Base-by-base conservation (phyloP, 2,888 invertebrate species). In the Heliconius ismenius region DNA sequence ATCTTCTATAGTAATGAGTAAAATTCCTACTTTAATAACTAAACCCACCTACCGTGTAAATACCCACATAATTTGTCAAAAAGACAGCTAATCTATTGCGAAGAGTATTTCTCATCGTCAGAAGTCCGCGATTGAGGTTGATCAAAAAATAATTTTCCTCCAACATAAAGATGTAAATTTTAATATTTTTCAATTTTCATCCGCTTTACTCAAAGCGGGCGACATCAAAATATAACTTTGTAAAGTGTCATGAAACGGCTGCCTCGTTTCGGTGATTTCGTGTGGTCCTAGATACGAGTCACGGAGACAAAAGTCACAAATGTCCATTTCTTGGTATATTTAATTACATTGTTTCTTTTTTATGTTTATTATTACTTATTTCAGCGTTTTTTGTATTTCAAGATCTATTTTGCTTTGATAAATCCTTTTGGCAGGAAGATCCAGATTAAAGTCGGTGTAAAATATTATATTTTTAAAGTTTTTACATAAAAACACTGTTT, bases 1-100 rank as follows among this genome's bases (percentile, higher is more conserved):
- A 7, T 39, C 39, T 11, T 49, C 7, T 49, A 7, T 49, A 49
- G 7, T 21, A 49, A 21, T n/a, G 11, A 58, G n/a, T 24, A 13
- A 60, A 60, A 60, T n/a, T 26, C n/a, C 15, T 39, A 65, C 9
- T 24, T n/a, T 4, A 32, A 65, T n/a, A 65, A 18, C 13, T n/a
- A 39, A 69, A n/a, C 18, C 49, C 28, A 54, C 54, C n/a, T 15
- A 70, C 32, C 32, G n/a, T 70, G 11, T 13, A 54, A 58, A 32
- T 70, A 70, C 7, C 32, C 54, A n/a, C 54, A 54, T 70, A 70
- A 70, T 70, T 54, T 32, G 69, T 58, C 54, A 54, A 70, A 70
- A 74, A 78, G 77, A 79, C 79, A 81, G 78, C 81, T 75, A 79
- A 81, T 81, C 79, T 79, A 76, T 78, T 75, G 81, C 74, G 75